Evolutionary conservation across 1,140 invertebrate genomes (phyloP).

Genomic region (Macrosteles quadrilineatus): DNA sequence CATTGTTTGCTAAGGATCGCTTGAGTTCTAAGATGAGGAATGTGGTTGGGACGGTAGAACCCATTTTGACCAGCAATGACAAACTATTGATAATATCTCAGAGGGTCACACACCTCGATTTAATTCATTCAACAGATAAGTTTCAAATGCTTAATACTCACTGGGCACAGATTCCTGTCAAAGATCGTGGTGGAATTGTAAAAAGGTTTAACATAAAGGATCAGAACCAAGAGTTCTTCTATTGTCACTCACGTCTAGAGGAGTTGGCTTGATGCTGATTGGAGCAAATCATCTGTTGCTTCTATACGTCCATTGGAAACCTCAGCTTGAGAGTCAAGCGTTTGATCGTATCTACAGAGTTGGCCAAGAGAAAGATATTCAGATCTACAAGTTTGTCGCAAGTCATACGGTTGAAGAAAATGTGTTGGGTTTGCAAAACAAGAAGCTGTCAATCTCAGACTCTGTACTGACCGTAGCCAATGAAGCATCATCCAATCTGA

Average conservation of each 20-base stretch:
- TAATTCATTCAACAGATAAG: constrained; percentile 59
- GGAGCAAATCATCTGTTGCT: constrained; percentile 90
- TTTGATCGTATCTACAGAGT: constrained; percentile 90
- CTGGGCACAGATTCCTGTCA: constrained; percentile 65
- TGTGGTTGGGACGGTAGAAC: constrained; percentile 51
- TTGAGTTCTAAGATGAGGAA: background rate
- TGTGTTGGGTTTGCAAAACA: constrained; percentile 76
- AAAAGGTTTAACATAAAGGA: constrained; percentile 68
- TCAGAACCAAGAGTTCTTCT: constrained; percentile 60
- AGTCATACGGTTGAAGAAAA: constrained; percentile 82
- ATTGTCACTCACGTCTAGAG: constrained; percentile 84
- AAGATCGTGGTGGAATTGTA: constrained; percentile 61
- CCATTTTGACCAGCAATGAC: constrained; percentile 59
- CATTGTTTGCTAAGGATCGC: background rate
- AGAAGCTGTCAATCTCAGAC: constrained; percentile 77
- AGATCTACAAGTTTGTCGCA: constrained; percentile 86
- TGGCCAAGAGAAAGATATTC: constrained; percentile 79
- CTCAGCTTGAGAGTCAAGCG: constrained; percentile 88
- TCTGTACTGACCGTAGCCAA: constrained; percentile 69
- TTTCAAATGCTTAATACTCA: constrained; percentile 63
- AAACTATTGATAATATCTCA: constrained; percentile 87
- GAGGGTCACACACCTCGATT: constrained; percentile 74
- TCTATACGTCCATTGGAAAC: constrained; percentile 94
- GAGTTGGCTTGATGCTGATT: constrained; percentile 87
- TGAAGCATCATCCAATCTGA: constrained; percentile 62